Evolutionary conservation across 2,113 vertebrate species (phyloP), one percentile per base, ranked within the genome.

Genomic region (Salvelinus sp.): DNA sequence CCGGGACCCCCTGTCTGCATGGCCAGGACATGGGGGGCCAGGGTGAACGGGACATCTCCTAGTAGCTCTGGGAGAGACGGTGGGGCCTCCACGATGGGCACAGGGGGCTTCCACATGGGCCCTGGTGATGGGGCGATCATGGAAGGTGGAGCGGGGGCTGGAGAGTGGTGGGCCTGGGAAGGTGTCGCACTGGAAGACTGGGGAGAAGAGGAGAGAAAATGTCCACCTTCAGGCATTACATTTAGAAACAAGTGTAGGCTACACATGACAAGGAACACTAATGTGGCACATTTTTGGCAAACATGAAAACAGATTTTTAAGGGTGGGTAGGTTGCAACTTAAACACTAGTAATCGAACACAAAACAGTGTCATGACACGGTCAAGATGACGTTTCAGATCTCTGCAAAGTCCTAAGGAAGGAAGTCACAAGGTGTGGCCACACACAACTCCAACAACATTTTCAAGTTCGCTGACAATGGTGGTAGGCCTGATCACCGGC

Each of bases 1-100:
- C 90, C 86, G 7, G 84, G 72, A 68, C 74, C 83, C 77, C 90
- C 86, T 14, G 92, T 79, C 88, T 98, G 97, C 74, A 94, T 88
- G 2, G 94, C 94, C 76, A 96, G 86, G 73, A 99, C 88, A 3
- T 98, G 96, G 1, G 98, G 97, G 0, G 98, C 96, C 77, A 99
- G 82, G 69, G 95, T 95, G 91, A 99, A 99, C 33, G 98, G 98
- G 5, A 99, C 82, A 0, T 98, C 98, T 5, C 88, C 93, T 14
- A 98, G 95, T n/a, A 98, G 93, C 62, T 99, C 97, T 0, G 94
- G 88, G 78, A 92, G 92, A 16, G 91, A 54, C 0, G 93, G 80
- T 70, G 79, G 87, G 48, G 74, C 86, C 27, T 95, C 95, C 79
- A 85, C 69, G 13, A 63, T 74, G 50, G 50, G 50, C 1, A 14